Evolutionary conservation across 2,888 invertebrate species (phyloP).

Genomic region (Halictus quadricinctus): DNA sequence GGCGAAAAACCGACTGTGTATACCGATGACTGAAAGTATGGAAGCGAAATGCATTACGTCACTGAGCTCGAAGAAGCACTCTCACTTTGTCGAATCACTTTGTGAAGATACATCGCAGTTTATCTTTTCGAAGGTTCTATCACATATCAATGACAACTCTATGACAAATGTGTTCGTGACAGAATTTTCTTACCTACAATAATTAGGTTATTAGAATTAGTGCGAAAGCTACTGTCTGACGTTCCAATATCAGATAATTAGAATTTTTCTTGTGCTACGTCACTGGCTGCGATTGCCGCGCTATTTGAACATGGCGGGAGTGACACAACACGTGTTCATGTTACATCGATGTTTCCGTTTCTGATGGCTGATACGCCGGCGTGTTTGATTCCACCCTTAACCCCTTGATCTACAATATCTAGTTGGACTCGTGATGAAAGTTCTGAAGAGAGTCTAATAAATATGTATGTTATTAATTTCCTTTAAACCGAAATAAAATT

Average conservation of each 20-base stretch:
- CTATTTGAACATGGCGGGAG: constrained; percentile 50
- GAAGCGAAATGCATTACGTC: constrained; percentile 43
- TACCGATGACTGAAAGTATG: constrained; percentile 15
- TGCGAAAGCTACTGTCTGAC: constrained; percentile 37
- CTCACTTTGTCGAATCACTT: constrained; percentile 20
- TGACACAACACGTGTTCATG: neutral
- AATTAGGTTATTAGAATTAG: constrained; percentile 35
- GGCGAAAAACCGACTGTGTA: constrained; percentile 15
- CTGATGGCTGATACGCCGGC: constrained; percentile 22
- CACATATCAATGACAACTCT: neutral
- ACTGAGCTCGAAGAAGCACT: constrained; percentile 24
- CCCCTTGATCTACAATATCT: too few species aligned
- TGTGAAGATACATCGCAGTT: neutral
- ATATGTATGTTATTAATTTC: too few species aligned
- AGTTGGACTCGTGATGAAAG: too few species aligned
- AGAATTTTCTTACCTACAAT: neutral
- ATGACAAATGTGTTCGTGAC: constrained; percentile 1
- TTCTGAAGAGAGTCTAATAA: too few species aligned
- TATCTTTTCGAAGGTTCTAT: neutral
- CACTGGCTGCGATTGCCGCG: constrained; percentile 36
- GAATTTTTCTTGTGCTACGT: constrained; percentile 55
- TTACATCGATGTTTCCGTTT: constrained; percentile 26
- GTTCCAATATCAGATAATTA: constrained; percentile 48
- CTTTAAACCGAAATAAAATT: too few species aligned
- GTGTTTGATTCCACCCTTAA: neutral